Evolutionary conservation across 2,113 vertebrate genomes (phyloP), one percentile per base, ranked within the genome.

Genomic region (Myotis yumanensis): DNA sequence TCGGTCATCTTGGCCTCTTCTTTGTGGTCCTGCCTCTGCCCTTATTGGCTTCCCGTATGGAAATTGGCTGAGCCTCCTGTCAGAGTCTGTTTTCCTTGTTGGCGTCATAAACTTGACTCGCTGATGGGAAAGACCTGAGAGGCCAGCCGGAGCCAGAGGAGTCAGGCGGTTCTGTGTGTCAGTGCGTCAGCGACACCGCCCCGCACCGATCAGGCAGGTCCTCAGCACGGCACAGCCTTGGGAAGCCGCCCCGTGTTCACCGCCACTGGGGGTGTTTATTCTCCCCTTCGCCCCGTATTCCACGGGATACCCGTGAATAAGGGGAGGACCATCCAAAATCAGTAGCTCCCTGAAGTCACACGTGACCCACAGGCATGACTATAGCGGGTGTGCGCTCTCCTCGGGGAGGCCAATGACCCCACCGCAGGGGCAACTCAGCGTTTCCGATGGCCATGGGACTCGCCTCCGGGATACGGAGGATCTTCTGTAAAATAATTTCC

Each of bases 61-160:
- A 85, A 76, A 23, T 9, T 32, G 46, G 37, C 62, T 18, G 40
- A 17, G 15, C 32, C 17, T 81, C 40, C 77, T 54, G 17, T 40
- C 46, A 73, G 30, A 46, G 28, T 83, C 66, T 89, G 0, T n/a
- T 32, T 82, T 94, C 71, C 76, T 91, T 35, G 5, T 64, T 86
- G 35, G 23, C 69, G 14, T 94, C 40, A 37, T 91, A 75, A 92
- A 75, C 51, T 66, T 86, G 54, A 79, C 90, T 85, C 77, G 16
- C 28, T 40, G 20, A 40, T 90, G 15, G 25, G 72, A 81, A 48
- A 93, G 8, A 52, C 15, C 1, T 37, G 71, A 22, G 64, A 80
- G 3, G 35, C 28, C 23, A 88, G 80, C 23, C 30, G 91, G 30
- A 87, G 51, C 23, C 88, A 51, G 23, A 80, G 17, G 28, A 46